Evolutionary conservation across 2,113 vertebrate species (phyloP).

Genomic region (Spea multiplicata): DNA sequence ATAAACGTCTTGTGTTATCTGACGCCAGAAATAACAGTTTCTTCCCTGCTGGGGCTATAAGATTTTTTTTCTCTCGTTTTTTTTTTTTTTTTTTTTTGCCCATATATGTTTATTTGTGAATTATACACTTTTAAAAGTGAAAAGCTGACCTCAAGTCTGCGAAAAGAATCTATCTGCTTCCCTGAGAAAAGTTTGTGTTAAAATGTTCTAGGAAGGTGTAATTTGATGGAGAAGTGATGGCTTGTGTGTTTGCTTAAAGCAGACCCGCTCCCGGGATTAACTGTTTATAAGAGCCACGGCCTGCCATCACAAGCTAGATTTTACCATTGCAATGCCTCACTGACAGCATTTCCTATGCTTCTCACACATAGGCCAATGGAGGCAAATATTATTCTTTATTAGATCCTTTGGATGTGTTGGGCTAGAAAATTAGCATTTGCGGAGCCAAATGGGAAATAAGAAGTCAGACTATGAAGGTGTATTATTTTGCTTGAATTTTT

Average conservation of each 20-base stretch:
- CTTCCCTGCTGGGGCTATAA: conserved; percentile 71
- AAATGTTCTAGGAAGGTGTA: conserved; percentile 74
- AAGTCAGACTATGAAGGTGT: not conserved
- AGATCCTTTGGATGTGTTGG: conserved; percentile 36
- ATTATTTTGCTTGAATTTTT: not conserved
- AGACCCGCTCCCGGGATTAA: conserved; percentile 65
- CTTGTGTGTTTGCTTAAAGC: conserved; percentile 75
- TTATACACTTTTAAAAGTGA: conserved; percentile 66
- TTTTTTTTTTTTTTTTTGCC: conserved; percentile 56
- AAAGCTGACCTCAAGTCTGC: conserved; percentile 76
- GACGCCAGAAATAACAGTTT: conserved; percentile 78
- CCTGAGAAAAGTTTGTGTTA: conserved; percentile 71
- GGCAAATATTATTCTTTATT: conserved; percentile 40
- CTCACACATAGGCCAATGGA: conserved; percentile 32
- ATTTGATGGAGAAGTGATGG: conserved; percentile 74
- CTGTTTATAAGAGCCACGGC: conserved; percentile 67
- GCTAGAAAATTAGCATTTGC: conserved; percentile 13
- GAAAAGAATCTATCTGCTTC: conserved; percentile 75
- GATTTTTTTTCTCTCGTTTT: conserved; percentile 56
- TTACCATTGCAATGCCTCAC: conserved; percentile 64
- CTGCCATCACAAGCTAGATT: conserved; percentile 64
- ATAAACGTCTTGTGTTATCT: conserved; percentile 75
- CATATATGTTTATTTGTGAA: conserved; percentile 84
- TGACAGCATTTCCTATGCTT: conserved; percentile 71
- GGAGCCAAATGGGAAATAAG: conserved; percentile 1